These are phyloP conservation scores for Myoxocephalus aenaeus DNA, from an alignment of 2,797 vertebrate species.

Conservation along the genomic window DNA sequence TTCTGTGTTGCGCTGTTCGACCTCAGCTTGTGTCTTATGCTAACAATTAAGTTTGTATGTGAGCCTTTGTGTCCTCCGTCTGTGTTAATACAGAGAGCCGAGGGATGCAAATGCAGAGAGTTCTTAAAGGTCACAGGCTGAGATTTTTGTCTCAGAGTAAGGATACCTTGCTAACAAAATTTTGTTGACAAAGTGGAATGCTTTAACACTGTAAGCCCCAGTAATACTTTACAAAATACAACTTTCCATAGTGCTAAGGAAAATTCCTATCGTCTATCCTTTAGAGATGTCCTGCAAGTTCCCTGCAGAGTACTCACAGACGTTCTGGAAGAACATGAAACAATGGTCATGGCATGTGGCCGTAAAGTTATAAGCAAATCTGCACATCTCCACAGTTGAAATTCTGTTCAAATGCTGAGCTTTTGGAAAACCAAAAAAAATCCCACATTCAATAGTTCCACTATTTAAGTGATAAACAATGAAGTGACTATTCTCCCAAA, in stretches of 20 bases:
- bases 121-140: constrained; percentile 24
- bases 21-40: background rate
- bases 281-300: constrained; percentile 58
- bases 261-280: constrained; percentile 51
- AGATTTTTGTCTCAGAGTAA: constrained; percentile 6
- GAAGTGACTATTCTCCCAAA: constrained; percentile 53
- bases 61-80: constrained; percentile 2
- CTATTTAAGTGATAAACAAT: constrained; percentile 65
- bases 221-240: constrained; percentile 28
- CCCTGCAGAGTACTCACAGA: constrained; percentile 43
- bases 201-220: constrained; percentile 5
- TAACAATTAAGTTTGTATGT: constrained; percentile 2
- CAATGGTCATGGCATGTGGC: constrained; percentile 44
- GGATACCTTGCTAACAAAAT: background rate
- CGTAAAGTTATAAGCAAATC: constrained; percentile 59
- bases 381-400: constrained; percentile 67
- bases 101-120: constrained; percentile 18
- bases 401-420: constrained; percentile 56
- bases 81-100: constrained; percentile 28
- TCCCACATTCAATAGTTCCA: constrained; percentile 49
- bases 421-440: constrained; percentile 53
- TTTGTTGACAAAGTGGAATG: constrained; percentile 4
- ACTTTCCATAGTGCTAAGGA: constrained; percentile 50
- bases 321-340: constrained; percentile 68
- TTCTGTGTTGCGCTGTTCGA: background rate